Percentiles rank a stretch among this genome's conserved stretches.
phyloP scores from a whole-genome alignment of 2,888 invertebrate genomes.

The Andrena fulva region DNA sequence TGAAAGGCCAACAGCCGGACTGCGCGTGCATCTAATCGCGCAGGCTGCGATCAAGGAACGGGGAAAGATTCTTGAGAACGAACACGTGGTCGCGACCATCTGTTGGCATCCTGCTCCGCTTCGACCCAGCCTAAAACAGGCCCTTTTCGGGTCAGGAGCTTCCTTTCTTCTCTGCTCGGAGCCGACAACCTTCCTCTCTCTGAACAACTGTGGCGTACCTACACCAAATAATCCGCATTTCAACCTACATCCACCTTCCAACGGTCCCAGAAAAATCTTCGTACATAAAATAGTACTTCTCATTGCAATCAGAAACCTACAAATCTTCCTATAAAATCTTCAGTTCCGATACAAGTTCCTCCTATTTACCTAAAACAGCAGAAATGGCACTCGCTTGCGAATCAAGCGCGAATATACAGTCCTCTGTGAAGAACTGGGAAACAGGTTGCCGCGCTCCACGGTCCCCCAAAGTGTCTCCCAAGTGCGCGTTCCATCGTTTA shows the following conservation, averaged over 20 bases:
- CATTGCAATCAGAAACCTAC: too few relatives aligned
- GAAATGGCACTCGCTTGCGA: too few relatives aligned
- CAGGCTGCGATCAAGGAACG: conserved; percentile 48
- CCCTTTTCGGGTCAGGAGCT: conserved; percentile 35
- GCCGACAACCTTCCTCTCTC: not conserved
- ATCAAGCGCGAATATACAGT: too few relatives aligned
- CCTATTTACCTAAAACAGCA: not conserved
- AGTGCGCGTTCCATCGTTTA: not conserved
- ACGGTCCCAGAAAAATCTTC: too few relatives aligned
- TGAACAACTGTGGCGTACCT: too few relatives aligned
- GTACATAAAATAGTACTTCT: too few relatives aligned
- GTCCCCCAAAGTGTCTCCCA: too few relatives aligned
- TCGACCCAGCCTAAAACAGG: conserved; percentile 43
- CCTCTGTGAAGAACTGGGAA: not conserved
- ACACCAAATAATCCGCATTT: too few relatives aligned
- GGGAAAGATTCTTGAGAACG: conserved; percentile 74
- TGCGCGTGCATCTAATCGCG: conserved; percentile 57
- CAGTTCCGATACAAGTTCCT: not conserved
- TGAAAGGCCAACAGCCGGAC: conserved; percentile 15
- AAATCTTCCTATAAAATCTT: not conserved
- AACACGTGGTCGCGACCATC: conserved; percentile 82
- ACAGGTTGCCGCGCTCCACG: not conserved
- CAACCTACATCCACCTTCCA: too few relatives aligned
- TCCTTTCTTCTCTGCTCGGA: conserved; percentile 30
- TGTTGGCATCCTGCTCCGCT: conserved; percentile 76